Evolutionary conservation across 2,888 invertebrate species (phyloP).

Genomic region (Prosopocoilus inquinatus): DNA sequence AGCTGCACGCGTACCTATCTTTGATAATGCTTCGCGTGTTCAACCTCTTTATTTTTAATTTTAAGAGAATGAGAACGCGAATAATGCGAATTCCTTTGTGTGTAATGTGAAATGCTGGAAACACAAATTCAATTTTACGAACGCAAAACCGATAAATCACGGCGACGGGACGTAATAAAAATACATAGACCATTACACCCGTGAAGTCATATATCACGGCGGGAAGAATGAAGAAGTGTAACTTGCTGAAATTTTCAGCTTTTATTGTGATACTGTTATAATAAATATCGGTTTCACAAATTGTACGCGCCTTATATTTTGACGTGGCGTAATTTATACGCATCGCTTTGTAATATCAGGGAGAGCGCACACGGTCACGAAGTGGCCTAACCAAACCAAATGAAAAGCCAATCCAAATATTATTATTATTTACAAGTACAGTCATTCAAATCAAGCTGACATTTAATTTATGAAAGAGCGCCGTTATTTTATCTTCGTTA

Average conservation of each 20-base stretch:
- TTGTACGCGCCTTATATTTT: background rate
- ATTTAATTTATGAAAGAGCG: too few species aligned
- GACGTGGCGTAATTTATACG: background rate
- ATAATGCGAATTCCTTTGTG: background rate
- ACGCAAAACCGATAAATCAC: constrained; percentile 1
- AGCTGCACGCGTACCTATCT: background rate
- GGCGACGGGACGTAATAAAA: background rate
- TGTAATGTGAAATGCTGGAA: constrained; percentile 1
- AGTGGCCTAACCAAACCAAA: too few species aligned
- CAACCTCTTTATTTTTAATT: too few species aligned
- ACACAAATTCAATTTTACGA: constrained; percentile 3
- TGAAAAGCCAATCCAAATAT: too few species aligned
- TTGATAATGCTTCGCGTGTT: constrained; percentile 10
- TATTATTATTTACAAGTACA: too few species aligned
- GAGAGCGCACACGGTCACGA: too few species aligned
- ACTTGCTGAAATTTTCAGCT: constrained; percentile 3
- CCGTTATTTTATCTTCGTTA: too few species aligned
- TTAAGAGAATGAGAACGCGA: too few species aligned
- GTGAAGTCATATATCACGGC: background rate
- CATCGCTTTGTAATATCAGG: background rate
- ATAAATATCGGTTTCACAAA: constrained; percentile 1
- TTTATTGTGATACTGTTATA: background rate
- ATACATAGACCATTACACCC: constrained; percentile 2
- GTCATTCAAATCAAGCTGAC: too few species aligned
- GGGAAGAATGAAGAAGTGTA: constrained; percentile 1